Evolutionary conservation across 2,113 vertebrate species (phyloP).

Genomic region (Eira barbara): DNA sequence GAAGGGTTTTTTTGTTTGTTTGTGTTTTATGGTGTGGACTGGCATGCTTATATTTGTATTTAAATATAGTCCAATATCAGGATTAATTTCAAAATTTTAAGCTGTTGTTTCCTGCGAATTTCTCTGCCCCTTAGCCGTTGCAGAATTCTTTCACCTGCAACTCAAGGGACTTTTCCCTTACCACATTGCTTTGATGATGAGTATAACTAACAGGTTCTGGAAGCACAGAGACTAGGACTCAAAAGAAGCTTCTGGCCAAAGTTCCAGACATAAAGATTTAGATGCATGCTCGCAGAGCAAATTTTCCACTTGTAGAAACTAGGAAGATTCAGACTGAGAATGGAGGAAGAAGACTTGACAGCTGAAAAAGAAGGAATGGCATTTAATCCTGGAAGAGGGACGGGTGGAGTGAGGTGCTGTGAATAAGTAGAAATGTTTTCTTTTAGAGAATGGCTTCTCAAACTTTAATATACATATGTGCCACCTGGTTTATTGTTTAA

Average conservation of each 20-base stretch:
- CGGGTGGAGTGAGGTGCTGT: background rate
- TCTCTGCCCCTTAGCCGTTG: background rate
- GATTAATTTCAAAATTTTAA: background rate
- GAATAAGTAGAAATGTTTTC: background rate
- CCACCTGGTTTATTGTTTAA: background rate
- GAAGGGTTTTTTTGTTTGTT: background rate
- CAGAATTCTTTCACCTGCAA: background rate
- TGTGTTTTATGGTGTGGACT: background rate
- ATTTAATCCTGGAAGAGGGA: background rate
- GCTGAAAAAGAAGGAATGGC: background rate
- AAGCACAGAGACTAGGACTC: background rate
- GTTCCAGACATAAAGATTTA: slow-evolving; percentile 5
- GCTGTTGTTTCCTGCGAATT: background rate
- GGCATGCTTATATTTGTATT: background rate
- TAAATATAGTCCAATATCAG: background rate
- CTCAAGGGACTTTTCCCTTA: background rate
- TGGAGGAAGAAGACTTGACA: background rate
- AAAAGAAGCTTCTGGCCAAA: slow-evolving; percentile 30
- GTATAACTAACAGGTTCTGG: slow-evolving; percentile 35
- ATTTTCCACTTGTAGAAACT: background rate
- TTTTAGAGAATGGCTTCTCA: background rate
- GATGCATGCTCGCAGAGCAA: background rate
- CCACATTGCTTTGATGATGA: background rate
- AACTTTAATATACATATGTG: background rate
- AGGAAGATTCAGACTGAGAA: background rate